Conservation (phyloP, 2,888 invertebrate genomes). For the Drosophila pegasa region DNA sequence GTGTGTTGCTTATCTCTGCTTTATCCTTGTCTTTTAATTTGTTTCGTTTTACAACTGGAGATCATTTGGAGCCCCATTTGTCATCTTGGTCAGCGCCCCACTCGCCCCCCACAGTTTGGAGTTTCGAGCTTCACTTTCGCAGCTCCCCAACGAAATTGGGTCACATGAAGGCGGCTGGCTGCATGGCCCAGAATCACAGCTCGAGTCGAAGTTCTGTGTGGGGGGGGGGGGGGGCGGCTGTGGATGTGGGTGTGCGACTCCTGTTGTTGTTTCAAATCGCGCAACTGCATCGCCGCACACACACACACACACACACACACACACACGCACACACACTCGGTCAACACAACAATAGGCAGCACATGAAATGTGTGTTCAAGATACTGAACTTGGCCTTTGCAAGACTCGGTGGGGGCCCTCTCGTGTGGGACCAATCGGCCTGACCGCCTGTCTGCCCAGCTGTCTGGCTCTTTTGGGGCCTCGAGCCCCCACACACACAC, state of each 20-base stretch:
- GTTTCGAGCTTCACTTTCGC: slow-evolving; percentile 66
- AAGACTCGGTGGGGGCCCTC: slow-evolving; percentile 40
- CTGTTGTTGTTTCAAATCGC: slow-evolving; percentile 56
- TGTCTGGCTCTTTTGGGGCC: slow-evolving; percentile 25
- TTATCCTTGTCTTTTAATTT: neutral
- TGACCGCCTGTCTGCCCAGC: slow-evolving; percentile 25
- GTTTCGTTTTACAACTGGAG: neutral
- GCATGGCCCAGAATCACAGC: slow-evolving; percentile 57
- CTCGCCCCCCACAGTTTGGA: slow-evolving; percentile 4
- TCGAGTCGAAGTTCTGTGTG: slow-evolving; percentile 2
- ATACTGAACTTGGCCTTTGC: slow-evolving; percentile 77
- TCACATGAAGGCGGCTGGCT: slow-evolving; percentile 44
- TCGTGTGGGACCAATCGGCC: slow-evolving; percentile 32
- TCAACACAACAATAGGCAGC: slow-evolving; percentile 69
- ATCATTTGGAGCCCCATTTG: neutral
- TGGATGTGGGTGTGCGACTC: slow-evolving; percentile 23
- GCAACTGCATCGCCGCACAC: slow-evolving; percentile 41
- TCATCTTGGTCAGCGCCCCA: neutral
- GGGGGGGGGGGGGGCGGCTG: slow-evolving; percentile 1
- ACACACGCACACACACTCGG: slow-evolving; percentile 39
- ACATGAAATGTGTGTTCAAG: slow-evolving; percentile 71
- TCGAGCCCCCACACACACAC: slow-evolving; percentile 30
- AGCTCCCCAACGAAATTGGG: slow-evolving; percentile 63
- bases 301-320: too few relatives aligned
- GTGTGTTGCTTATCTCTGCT: too few relatives aligned